Evolutionary conservation across 2,888 invertebrate genomes (phyloP).

Genomic region (Stomorhina lunata): DNA sequence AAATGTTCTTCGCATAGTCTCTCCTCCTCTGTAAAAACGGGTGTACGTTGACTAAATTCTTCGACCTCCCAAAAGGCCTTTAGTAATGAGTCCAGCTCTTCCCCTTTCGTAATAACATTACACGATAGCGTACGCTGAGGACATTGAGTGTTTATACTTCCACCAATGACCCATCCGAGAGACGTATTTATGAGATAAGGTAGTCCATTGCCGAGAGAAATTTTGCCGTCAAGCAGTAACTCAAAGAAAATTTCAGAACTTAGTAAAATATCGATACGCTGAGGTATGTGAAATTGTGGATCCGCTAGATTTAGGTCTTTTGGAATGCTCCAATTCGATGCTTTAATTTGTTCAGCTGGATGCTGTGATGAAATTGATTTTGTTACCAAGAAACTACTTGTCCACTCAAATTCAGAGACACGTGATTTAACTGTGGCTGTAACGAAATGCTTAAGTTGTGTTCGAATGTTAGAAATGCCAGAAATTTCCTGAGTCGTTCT

Average conservation of each 20-base stretch:
- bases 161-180: constrained; percentile 42
- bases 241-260: constrained; percentile 55
- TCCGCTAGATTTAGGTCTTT: constrained; percentile 24
- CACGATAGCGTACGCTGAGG: neutral
- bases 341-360: no score
- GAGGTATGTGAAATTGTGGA: constrained; percentile 34
- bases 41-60: neutral
- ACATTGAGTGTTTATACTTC: neutral
- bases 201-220: constrained; percentile 29
- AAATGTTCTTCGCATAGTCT: constrained; percentile 13
- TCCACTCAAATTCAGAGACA: constrained; percentile 28
- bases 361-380: constrained; percentile 44
- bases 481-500: constrained; percentile 22
- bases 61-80: constrained; percentile 35
- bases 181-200: constrained; percentile 36
- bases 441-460: constrained; percentile 18
- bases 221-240: constrained; percentile 36
- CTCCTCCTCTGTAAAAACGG: constrained; percentile 1
- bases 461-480: constrained; percentile 44
- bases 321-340: constrained; percentile 41
- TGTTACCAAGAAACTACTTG: constrained; percentile 20
- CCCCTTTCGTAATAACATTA: neutral
- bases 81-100: constrained; percentile 3
- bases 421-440: constrained; percentile 40
- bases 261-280: constrained; percentile 42